phyloP scores from a whole-genome alignment of 2,888 invertebrate genomes.

The Pelosia muscerda region DNA sequence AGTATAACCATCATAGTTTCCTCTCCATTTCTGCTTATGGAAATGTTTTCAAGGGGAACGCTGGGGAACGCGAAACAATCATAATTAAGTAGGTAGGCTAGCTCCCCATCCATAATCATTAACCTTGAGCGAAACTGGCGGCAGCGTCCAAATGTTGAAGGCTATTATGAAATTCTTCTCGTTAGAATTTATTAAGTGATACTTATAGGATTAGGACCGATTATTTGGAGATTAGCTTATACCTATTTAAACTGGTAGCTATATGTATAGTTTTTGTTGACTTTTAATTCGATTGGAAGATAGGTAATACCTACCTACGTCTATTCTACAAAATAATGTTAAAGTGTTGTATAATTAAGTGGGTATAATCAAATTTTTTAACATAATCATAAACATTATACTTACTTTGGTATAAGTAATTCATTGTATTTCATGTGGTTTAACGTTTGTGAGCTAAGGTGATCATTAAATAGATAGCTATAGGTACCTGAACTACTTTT shows the following conservation, averaged over 20 bases:
- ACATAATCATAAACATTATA: no score
- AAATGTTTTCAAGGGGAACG: neutral
- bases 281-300: no score
- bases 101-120: neutral
- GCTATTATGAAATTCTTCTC: neutral
- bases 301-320: no score
- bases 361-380: no score
- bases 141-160: no score
- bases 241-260: neutral
- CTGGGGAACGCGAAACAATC: neutral
- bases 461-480: no score
- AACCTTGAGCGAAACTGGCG: conserved; percentile 1
- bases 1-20: neutral
- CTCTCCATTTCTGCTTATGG: neutral
- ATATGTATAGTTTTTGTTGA: neutral
- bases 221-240: neutral
- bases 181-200: neutral
- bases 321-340: no score
- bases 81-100: neutral
- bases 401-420: no score
- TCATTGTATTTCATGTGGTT: no score
- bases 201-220: neutral
- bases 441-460: no score
- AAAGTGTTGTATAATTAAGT: no score
- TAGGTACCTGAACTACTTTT: no score